Evolutionary conservation across 2,888 invertebrate genomes (phyloP), one percentile per base, ranked within the genome.

Genomic region (Nysson spinosus): DNA sequence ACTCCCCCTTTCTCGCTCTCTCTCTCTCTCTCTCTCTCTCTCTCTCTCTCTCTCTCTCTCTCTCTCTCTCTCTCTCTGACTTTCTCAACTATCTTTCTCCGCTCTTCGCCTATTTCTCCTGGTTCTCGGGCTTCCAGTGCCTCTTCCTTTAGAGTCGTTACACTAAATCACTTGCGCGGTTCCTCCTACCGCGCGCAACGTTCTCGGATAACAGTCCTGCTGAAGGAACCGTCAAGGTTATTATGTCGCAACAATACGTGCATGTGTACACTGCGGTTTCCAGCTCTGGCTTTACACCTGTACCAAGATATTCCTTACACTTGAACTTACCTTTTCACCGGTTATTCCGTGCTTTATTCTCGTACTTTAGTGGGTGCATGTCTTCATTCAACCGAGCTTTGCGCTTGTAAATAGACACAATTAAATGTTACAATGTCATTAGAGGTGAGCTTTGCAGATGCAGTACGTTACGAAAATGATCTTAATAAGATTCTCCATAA

Each of bases 141-240:
- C 17, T 14, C 12, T 19, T n/a, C 11, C 19, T 17, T 7, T 16
- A 7, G 11, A 52, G 35, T 55, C 40, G 47, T 51, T 30, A 20
- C 28, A 42, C 42, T 56, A 57, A 56, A 63, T 63, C 42, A 51
- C 35, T 46, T 35, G 28, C 24, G 51, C 43, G 40, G 28, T 46
- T 51, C 51, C 50, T 56, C 32, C 6, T n/a, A 19, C 19, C 28
- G 17, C 30, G 7, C 22, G 11, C 17, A 19, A n/a, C 46, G 39
- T 46, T 7, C 6, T n/a, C 32, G 19, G 6, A 11, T 30, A 42
- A 28, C 17, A 26, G 16, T 6, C 34, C 4, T 6, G 11, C 7
- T 12, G 24, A 56, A 43, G 6, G 28, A 56, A 28, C 34, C 35
- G 43, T 49, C 42, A 42, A 16, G 20, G 24, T 63, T 56, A 47